Evolutionary conservation across 2,888 invertebrate species (phyloP), one percentile per base, ranked within the genome.

Genomic region (Acanthoscelides obtectus): DNA sequence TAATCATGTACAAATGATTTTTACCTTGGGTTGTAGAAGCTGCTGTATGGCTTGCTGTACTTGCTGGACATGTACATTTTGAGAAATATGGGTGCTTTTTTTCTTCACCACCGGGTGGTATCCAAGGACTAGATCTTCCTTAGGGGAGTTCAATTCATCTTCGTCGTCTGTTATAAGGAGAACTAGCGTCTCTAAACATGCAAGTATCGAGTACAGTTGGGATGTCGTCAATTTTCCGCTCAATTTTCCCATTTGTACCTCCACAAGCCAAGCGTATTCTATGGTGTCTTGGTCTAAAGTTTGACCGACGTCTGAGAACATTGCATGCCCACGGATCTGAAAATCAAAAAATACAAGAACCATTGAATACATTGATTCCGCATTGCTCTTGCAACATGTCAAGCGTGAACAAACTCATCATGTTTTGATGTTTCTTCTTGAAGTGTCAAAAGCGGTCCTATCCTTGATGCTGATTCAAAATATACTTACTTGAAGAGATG

Each of bases 221-320:
- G 97, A 95, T 22, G 94, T 88, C 0, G 97, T 96, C 68, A 99
- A 87, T 81, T 96, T 93, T 0, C 98, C 98, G 22, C 94, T 95
- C 20, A 99, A 86, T 84, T 98, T 97, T 0, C 99, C 99, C 66
- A 99, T 85, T 79, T 97, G 96, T 3, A 97, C 89, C 85, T 99
- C 99, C 79, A 99, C 91, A 79, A 98, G 88, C 99, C 99, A 99
- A 0, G 94, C 96, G 84, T 99, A 99, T 84, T 99, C 99, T 20
- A 99, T 86, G 0, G 98, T 98, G 80, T 98, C 98, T 84, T 97
- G 94, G 80, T 97, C 96, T 21, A 98, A 88, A 8, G 92, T 91
- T 75, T 97, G 89, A 71, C 96, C 97, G 71, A 95, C 92, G 81
- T 95, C 95, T 78, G 98, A 98, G 83, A 99, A 99, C 92, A 97